phyloP scores from a whole-genome alignment of 2,113 vertebrate species.

The Pluvianellus socialis region DNA sequence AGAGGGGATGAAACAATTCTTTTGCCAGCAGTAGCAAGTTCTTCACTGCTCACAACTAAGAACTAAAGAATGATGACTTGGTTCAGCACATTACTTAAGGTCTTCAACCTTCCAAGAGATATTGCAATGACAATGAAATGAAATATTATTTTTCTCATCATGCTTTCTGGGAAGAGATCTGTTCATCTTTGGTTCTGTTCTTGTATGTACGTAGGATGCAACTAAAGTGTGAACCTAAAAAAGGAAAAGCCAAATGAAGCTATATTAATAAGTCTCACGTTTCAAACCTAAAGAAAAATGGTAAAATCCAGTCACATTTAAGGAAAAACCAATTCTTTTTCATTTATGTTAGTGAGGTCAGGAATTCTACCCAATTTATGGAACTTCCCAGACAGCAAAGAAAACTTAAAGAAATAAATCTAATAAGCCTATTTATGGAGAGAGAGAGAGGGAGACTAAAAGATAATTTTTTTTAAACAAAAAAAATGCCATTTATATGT shows the following conservation, averaged over 20 bases:
- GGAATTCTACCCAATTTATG: not conserved
- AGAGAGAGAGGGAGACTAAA: not conserved
- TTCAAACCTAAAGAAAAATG: not conserved
- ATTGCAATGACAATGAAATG: not conserved
- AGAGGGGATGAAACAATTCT: not conserved
- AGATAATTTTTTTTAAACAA: not conserved
- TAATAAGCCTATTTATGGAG: not conserved
- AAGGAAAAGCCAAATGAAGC: not conserved
- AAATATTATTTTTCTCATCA: not conserved
- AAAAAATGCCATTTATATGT: not conserved
- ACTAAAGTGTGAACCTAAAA: not conserved
- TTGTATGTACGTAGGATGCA: fast-evolving
- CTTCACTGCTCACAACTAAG: not conserved
- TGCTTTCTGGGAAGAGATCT: not conserved
- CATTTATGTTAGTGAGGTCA: not conserved
- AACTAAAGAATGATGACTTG: not conserved
- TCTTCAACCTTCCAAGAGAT: not conserved
- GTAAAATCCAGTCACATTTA: not conserved
- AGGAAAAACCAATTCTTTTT: not conserved
- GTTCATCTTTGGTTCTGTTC: not conserved
- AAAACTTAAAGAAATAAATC: not conserved
- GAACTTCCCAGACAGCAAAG: not conserved
- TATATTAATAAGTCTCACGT: not conserved
- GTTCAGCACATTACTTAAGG: not conserved
- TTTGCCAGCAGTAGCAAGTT: not conserved